Evolutionary conservation across 2,888 invertebrate species (phyloP).

Genomic region (Germaria angustata): DNA sequence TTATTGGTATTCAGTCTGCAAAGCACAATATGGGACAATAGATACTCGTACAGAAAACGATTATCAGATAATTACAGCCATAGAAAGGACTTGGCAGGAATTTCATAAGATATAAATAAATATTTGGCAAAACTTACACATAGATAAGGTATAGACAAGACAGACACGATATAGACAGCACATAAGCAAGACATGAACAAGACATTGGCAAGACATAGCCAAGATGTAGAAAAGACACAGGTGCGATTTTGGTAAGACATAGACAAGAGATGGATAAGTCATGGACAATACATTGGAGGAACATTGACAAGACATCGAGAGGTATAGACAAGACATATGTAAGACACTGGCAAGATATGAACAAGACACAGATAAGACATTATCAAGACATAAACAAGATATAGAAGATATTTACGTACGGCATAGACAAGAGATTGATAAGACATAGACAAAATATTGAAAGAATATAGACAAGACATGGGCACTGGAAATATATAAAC

Average conservation of each 20-base stretch:
- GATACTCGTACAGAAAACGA: too few relatives aligned
- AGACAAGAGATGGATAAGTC: neutral
- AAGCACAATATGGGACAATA: too few relatives aligned
- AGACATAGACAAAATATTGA: too few relatives aligned
- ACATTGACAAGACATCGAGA: neutral
- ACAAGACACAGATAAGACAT: neutral
- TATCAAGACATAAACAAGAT: neutral
- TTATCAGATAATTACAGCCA: too few relatives aligned
- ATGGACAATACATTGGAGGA: neutral
- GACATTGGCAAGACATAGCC: neutral
- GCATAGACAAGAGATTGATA: too few relatives aligned
- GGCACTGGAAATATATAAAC: too few relatives aligned
- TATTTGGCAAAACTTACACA: too few relatives aligned
- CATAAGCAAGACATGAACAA: neutral
- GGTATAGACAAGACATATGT: neutral
- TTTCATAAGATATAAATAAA: too few relatives aligned
- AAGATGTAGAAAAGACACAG: neutral
- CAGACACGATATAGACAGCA: neutral
- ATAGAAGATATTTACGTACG: too few relatives aligned
- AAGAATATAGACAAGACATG: neutral
- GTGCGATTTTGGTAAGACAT: neutral
- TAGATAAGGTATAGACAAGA: neutral
- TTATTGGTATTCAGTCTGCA: too few relatives aligned
- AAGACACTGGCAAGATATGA: neutral
- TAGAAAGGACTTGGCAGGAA: too few relatives aligned